phyloP scores from a whole-genome alignment of 2,113 vertebrate genomes.

The Cheilinus undulatus region DNA sequence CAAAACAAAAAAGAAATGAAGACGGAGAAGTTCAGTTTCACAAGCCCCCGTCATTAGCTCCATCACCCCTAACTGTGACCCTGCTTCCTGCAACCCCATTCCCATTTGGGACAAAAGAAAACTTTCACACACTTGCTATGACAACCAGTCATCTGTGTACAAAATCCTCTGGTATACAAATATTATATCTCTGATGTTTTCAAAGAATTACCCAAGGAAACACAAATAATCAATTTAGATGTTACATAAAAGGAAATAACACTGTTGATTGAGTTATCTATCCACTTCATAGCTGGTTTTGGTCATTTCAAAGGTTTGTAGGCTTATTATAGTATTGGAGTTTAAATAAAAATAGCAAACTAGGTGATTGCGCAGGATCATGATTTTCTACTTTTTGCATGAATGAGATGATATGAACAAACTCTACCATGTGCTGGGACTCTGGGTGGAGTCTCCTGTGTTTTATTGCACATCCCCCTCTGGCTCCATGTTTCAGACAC shows the following conservation, averaged over 20 bases:
- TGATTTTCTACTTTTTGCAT: background rate
- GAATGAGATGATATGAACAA: background rate
- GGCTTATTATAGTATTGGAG: too few relatives aligned
- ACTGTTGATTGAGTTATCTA: too few relatives aligned
- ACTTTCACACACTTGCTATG: slow-evolving; percentile 22
- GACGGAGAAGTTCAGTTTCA: slow-evolving; percentile 16
- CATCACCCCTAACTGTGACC: slow-evolving; percentile 19
- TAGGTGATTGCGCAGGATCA: too few relatives aligned
- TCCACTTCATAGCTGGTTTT: too few relatives aligned
- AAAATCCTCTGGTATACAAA: too few relatives aligned
- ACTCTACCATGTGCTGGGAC: slow-evolving; percentile 55
- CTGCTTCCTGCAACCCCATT: slow-evolving; percentile 30
- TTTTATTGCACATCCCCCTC: slow-evolving; percentile 81
- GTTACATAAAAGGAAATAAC: background rate
- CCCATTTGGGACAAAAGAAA: slow-evolving; percentile 26
- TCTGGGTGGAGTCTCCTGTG: slow-evolving; percentile 54
- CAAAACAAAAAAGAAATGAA: background rate
- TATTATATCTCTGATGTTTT: background rate
- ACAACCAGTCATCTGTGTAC: slow-evolving; percentile 2
- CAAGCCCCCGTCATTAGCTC: slow-evolving; percentile 19
- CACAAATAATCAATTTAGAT: background rate
- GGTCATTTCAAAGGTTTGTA: too few relatives aligned
- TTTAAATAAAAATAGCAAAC: too few relatives aligned
- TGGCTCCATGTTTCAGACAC: slow-evolving; percentile 31
- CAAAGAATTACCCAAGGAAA: background rate